These are phyloP conservation scores for Emydura subglobosa DNA, from an alignment of 2,113 vertebrate species.

Conservation along the genomic window DNA sequence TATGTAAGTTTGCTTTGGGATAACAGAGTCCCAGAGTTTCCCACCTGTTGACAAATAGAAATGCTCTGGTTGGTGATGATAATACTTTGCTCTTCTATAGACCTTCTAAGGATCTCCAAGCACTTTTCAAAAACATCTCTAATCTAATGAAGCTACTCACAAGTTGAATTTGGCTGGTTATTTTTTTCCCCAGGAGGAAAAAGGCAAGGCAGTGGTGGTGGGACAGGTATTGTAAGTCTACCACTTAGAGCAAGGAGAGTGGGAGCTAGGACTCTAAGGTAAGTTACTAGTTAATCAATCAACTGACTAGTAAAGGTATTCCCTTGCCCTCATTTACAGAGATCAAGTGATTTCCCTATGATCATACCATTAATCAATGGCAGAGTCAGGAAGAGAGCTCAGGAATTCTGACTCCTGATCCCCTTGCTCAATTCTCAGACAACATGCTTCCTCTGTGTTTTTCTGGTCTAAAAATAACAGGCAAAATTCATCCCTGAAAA, in stretches of 20 bases:
- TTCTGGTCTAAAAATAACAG: not conserved
- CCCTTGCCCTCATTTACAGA: fast-evolving
- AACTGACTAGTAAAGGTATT: not conserved
- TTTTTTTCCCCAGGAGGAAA: too few species aligned
- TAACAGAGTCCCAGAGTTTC: too few species aligned
- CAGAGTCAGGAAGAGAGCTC: not conserved
- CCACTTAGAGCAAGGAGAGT: too few species aligned
- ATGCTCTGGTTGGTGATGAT: not conserved
- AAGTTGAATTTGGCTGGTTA: too few species aligned
- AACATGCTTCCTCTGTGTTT: not conserved
- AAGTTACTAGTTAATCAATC: not conserved
- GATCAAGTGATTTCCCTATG: not conserved
- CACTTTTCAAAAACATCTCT: not conserved
- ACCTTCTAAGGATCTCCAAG: not conserved
- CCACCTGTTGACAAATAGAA: not conserved
- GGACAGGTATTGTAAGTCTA: too few species aligned
- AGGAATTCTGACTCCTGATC: not conserved
- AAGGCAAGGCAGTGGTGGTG: too few species aligned
- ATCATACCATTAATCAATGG: fast-evolving
- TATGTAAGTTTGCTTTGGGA: not conserved
- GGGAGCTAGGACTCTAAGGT: too few species aligned
- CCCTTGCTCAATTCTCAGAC: not conserved
- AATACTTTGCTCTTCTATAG: not conserved
- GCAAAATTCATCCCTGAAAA: not conserved
- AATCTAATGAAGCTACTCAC: too few species aligned